Conservation (phyloP, 2,888 invertebrate species). For the Hypena proboscidalis region DNA sequence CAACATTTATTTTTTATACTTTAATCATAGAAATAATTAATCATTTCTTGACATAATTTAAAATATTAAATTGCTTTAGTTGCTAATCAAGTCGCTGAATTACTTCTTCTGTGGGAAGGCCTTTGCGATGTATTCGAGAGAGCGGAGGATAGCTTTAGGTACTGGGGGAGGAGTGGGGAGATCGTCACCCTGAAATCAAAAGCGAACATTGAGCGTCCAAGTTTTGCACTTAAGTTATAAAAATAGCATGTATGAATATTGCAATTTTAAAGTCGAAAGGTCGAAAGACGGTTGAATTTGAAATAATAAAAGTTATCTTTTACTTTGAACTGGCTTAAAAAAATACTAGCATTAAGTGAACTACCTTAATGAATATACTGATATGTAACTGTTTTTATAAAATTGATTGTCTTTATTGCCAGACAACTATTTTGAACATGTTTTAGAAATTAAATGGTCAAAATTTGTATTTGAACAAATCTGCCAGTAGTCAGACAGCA, state of each 20-base stretch:
- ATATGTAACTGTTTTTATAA: too few relatives aligned
- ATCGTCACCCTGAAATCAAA: conserved; percentile 62
- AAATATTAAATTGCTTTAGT: conserved; percentile 13
- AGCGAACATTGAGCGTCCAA: conserved; percentile 5
- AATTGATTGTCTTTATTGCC: too few relatives aligned
- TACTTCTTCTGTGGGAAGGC: conserved; percentile 41
- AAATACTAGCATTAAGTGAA: too few relatives aligned
- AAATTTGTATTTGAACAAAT: not conserved
- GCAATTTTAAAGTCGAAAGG: too few relatives aligned
- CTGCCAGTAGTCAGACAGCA: not conserved
- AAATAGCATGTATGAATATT: not conserved
- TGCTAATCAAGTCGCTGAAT: conserved; percentile 17
- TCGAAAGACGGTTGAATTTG: too few relatives aligned
- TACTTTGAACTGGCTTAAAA: too few relatives aligned
- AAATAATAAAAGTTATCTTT: too few relatives aligned
- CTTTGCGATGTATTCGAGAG: conserved; percentile 62
- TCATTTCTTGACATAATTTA: conserved; percentile 7
- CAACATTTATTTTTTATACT: conserved; percentile 18
- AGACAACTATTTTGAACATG: too few relatives aligned
- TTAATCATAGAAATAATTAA: conserved; percentile 30
- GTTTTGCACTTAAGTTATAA: conserved; percentile 2
- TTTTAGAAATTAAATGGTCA: not conserved
- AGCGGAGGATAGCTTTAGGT: conserved; percentile 77
- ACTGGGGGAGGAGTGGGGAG: conserved; percentile 82
- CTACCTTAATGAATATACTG: too few relatives aligned